Base-by-base conservation (phyloP, 2,113 vertebrate species). In the Xenopus borealis region DNA sequence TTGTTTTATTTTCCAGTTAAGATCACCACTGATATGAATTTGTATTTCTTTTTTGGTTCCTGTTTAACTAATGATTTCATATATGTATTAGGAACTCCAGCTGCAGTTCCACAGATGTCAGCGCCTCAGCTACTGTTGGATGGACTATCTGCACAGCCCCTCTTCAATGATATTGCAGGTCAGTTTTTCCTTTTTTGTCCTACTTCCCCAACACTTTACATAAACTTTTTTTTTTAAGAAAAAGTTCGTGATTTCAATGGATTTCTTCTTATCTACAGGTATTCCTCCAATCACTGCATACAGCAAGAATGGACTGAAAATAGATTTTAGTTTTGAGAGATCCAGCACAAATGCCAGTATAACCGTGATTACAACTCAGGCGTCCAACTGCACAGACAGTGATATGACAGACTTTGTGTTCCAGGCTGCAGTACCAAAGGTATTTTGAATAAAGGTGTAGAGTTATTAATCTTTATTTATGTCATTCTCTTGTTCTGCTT, bases 401-500 rank as follows among this genome's bases (percentile, higher is more conserved):
- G 97, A 99, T 55, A 98, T 99, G 96, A 97, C 95, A 23, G 97
- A 98, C 66, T 99, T 99, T 86, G 96, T 99, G 90, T 99, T 99
- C 89, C 97, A 99, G 90, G 97, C 97, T 95, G 97, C 97, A 86
- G 97, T 99, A 95, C 97, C 97, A 98, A 99, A 99, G 97, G 97
- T 98, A 90, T 82, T 78, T 30, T 17, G 74, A 47, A 78, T 40
- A 78, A 8, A 11, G 7, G 10, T n/a, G 57, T 3, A 50, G 47
- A 6, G 33, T 40, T 40, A 40, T 40, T 4, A 40, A 40, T 9
- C 33, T 40, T 40, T 40, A 40, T 40, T 40, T 40, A 40, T 40
- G 8, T 40, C 3, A 40, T 33, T 33, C 30, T 33, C 3, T 7
- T 33, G 3, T 33, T 33, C 3, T 40, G 33, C 33, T 40, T 40